A percentile compares a stretch with the other conserved stretches of the same genome.
Evolutionary conservation across 2,888 invertebrate genomes (phyloP).

Genomic region (Drosophila lacicola): DNA sequence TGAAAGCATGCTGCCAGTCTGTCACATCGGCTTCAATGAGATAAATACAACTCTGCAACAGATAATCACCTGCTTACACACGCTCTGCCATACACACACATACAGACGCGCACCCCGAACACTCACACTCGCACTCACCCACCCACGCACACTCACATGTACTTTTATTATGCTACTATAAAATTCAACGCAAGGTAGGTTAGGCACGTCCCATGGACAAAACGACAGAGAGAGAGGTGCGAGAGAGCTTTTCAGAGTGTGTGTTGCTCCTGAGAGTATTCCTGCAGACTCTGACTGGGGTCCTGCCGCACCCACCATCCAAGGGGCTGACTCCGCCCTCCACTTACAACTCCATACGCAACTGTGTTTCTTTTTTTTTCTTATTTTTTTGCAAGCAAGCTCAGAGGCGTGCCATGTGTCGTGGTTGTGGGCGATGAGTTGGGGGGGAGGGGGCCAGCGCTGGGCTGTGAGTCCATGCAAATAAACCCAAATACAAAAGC

Average conservation of each 20-base stretch:
- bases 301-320: constrained; percentile 71
- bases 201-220: constrained; percentile 69
- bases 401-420: constrained; percentile 60
- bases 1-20: constrained; percentile 45
- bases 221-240: constrained; percentile 14
- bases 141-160: constrained; percentile 12
- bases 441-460: constrained; percentile 4
- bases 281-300: constrained; percentile 41
- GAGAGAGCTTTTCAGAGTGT: constrained; percentile 31
- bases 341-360: constrained; percentile 47
- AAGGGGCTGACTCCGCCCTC: constrained; percentile 27
- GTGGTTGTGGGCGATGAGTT: constrained; percentile 1
- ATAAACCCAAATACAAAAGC: constrained; percentile 48
- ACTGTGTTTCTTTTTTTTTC: constrained; percentile 25
- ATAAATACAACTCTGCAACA: constrained; percentile 79
- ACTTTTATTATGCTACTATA: constrained; percentile 66
- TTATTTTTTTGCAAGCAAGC: constrained; percentile 53
- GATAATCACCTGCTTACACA: constrained; percentile 78
- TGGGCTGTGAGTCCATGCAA: constrained; percentile 48
- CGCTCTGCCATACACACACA: constrained; percentile 41
- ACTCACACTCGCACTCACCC: constrained; percentile 15
- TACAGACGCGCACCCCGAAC: constrained; percentile 1
- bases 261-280: constrained; percentile 19
- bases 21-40: constrained; percentile 64
- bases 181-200: constrained; percentile 81